A percentile compares a stretch with the other conserved stretches of the same genome.
phyloP scores from a whole-genome alignment of 2,888 invertebrate genomes.

The Thalpophila matura region DNA sequence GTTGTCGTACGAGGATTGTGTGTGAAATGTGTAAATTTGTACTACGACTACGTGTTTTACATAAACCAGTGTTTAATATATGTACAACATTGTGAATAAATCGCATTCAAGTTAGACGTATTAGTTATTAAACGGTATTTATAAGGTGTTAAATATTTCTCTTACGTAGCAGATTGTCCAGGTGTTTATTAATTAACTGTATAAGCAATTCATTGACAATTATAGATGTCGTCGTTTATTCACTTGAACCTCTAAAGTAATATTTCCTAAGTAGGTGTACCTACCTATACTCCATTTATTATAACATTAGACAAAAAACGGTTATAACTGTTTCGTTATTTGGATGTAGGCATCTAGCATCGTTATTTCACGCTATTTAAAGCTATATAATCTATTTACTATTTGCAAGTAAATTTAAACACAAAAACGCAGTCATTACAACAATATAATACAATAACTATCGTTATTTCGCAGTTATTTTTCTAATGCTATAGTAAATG shows the following conservation, averaged over 20 bases:
- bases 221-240: neutral
- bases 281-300: no score
- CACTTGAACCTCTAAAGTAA: neutral
- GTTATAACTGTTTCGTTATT: no score
- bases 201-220: constrained; percentile 11
- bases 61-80: constrained; percentile 61
- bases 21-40: constrained; percentile 69
- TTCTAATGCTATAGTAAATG: no score
- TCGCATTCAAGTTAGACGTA: constrained; percentile 32
- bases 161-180: constrained; percentile 14
- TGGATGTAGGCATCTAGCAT: no score
- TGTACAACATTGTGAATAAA: constrained; percentile 46
- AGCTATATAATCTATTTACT: no score
- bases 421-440: no score
- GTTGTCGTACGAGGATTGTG: constrained; percentile 70
- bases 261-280: neutral
- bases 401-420: no score
- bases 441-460: no score
- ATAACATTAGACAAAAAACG: no score
- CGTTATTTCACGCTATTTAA: no score
- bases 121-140: constrained; percentile 42
- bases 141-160: constrained; percentile 18
- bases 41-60: constrained; percentile 62
- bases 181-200: constrained; percentile 7
- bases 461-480: no score